phyloP scores from a whole-genome alignment of 2,888 invertebrate species.

The Branchipolynoe longqiensis region DNA sequence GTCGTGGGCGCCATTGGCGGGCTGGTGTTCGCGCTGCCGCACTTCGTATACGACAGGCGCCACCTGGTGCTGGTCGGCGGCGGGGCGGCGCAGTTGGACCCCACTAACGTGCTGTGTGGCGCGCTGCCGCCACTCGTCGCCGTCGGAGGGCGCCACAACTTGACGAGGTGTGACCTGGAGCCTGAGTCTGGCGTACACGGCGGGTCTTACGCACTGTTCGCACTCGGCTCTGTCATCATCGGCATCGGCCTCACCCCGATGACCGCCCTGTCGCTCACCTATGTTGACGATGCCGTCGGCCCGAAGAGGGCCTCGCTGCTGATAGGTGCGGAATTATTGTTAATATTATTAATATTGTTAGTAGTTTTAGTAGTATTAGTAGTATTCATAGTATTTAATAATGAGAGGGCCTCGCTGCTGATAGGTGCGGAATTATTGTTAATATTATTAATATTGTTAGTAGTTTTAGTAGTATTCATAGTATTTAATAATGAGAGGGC shows the following conservation, averaged over 20 bases:
- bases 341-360: too few relatives aligned
- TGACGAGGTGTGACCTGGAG: background rate
- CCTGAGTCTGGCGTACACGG: background rate
- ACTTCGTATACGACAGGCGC: slow-evolving; percentile 40
- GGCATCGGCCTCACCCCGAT: slow-evolving; percentile 9
- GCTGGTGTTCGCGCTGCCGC: slow-evolving; percentile 35
- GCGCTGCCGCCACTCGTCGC: too few relatives aligned
- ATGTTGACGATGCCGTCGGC: slow-evolving; percentile 49
- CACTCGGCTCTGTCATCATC: slow-evolving; percentile 38
- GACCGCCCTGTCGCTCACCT: slow-evolving; percentile 15
- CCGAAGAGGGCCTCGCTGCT: slow-evolving; percentile 19
- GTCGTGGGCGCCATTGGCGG: slow-evolving; percentile 48
- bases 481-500: too few relatives aligned
- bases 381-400: too few relatives aligned
- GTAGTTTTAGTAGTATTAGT: too few relatives aligned
- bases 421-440: too few relatives aligned
- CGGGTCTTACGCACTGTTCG: slow-evolving; percentile 29
- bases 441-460: too few relatives aligned
- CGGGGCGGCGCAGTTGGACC: background rate
- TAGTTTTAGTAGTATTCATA: too few relatives aligned
- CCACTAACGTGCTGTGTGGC: background rate
- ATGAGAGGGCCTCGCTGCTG: background rate
- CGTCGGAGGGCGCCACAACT: background rate
- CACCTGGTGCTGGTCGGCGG: background rate
- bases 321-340: slow-evolving; percentile 22